Percentiles rank a stretch among this genome's conserved stretches.
Conservation (phyloP, 2,113 vertebrate species). For the Perca flavescens region DNA sequence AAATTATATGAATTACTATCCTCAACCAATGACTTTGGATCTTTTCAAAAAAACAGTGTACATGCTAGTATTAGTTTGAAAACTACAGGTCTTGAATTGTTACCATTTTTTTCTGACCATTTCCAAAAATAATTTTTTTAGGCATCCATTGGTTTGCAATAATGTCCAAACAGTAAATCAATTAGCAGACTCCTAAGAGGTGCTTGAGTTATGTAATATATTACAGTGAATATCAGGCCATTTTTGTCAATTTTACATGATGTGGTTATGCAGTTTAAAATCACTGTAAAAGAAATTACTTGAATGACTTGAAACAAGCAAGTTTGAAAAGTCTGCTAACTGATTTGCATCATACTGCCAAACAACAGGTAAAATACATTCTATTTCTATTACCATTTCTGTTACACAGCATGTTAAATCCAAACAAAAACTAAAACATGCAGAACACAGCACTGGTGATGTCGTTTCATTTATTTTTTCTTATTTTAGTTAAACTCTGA, state of each 20-base stretch:
- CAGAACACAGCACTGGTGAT: background rate
- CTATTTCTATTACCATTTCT: background rate
- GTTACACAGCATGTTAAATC: background rate
- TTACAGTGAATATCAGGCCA: background rate
- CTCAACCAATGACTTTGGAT: background rate
- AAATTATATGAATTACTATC: background rate
- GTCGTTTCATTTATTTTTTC: background rate
- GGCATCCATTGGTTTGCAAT: background rate
- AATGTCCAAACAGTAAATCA: background rate
- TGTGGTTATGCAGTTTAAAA: background rate
- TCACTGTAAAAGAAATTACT: constrained; percentile 1
- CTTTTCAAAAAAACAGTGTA: background rate
- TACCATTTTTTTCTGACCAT: background rate
- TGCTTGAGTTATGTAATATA: background rate
- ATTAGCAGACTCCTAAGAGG: background rate
- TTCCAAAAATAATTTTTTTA: background rate
- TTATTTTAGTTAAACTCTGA: background rate
- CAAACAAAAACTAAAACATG: background rate
- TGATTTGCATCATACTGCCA: constrained; percentile 2
- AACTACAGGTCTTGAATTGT: background rate
- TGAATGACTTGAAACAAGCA: constrained; percentile 15
- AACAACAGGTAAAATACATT: background rate
- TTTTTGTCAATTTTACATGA: background rate
- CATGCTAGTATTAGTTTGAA: background rate
- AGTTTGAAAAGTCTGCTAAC: background rate